phyloP scores from a whole-genome alignment of 1,140 invertebrate genomes.

The Euwallacea fornicatus region DNA sequence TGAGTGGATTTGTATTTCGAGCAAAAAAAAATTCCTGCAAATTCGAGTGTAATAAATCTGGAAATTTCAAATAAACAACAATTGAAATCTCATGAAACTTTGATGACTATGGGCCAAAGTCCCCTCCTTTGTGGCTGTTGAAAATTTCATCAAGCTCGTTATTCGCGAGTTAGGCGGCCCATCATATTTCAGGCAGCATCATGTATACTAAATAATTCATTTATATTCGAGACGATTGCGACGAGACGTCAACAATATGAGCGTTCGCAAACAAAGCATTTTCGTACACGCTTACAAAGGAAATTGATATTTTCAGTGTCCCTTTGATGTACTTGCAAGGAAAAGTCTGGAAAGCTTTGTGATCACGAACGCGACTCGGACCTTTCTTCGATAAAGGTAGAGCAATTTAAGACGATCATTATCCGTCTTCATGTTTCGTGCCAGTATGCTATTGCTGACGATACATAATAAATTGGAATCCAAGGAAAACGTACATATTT shows the following conservation, averaged over 20 bases:
- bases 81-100: slow-evolving; percentile 11
- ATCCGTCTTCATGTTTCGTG: slow-evolving; percentile 11
- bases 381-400: slow-evolving; percentile 30
- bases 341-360: slow-evolving; percentile 33
- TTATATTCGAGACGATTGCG: slow-evolving; percentile 37
- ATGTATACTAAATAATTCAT: slow-evolving; percentile 40
- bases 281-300: slow-evolving; percentile 38
- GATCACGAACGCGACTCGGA: slow-evolving; percentile 18
- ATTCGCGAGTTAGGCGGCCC: slow-evolving; percentile 23
- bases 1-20: background rate
- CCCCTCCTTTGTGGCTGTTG: slow-evolving; percentile 13
- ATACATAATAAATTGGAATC: slow-evolving; percentile 30
- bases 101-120: slow-evolving; percentile 8
- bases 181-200: slow-evolving; percentile 28
- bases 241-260: slow-evolving; percentile 35
- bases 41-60: background rate
- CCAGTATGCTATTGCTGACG: slow-evolving; percentile 27
- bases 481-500: too few species aligned
- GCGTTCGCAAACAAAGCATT: slow-evolving; percentile 34
- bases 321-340: slow-evolving; percentile 31
- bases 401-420: slow-evolving; percentile 38
- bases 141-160: slow-evolving; percentile 22
- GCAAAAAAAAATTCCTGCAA: background rate
- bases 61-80: background rate
- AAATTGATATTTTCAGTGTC: slow-evolving; percentile 38